These are phyloP conservation scores for Catamblyrhynchus diadema DNA, from an alignment of 2,797 vertebrate species.

Conservation along the genomic window DNA sequence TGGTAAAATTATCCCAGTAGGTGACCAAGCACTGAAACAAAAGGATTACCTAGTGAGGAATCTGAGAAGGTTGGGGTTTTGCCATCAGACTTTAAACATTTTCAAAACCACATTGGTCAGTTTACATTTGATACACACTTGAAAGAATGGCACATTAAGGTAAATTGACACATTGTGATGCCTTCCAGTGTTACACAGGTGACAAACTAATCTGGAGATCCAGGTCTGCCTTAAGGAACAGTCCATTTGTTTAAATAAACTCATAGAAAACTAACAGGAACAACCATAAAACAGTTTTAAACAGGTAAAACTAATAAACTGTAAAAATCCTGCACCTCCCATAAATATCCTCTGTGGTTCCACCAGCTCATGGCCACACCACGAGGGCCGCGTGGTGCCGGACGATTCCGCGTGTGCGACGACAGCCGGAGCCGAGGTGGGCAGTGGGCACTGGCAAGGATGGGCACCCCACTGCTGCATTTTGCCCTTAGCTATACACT, in stretches of 20 bases:
- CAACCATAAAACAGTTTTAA: neutral
- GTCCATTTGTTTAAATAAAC: slow-evolving; percentile 21
- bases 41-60: neutral
- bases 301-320: neutral
- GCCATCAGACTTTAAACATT: neutral
- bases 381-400: fast-evolving
- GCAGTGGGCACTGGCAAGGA: neutral
- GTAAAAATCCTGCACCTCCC: neutral
- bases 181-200: slow-evolving; percentile 7
- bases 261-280: neutral
- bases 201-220: neutral
- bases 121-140: neutral
- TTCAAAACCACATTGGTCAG: neutral
- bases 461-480: neutral
- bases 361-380: neutral
- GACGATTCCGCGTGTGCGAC: neutral
- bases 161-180: neutral
- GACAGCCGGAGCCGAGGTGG: neutral
- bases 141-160: neutral
- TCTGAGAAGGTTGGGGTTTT: neutral
- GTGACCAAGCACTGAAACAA: neutral
- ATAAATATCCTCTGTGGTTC: neutral
- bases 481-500: neutral
- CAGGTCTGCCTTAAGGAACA: neutral
- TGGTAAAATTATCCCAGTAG: neutral